These are phyloP conservation scores for Stegodyphus mimosarum DNA, from an alignment of 1,140 invertebrate genomes.

Conservation along the genomic window DNA sequence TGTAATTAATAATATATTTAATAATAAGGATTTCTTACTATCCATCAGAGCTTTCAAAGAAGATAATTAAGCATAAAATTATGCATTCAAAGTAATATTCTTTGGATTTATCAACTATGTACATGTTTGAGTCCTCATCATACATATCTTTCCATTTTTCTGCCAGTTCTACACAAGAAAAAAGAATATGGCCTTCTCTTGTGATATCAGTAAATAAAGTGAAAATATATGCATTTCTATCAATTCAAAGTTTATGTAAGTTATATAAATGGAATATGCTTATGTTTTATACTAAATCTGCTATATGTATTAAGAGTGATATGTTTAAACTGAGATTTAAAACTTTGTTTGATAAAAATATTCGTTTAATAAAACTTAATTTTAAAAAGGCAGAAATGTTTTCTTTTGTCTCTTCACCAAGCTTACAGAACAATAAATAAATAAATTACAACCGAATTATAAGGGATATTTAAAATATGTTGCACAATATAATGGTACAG, in stretches of 20 bases:
- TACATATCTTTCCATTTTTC: conserved; percentile 56
- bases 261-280: conserved; percentile 37
- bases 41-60: conserved; percentile 46
- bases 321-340: neutral
- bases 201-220: conserved; percentile 48
- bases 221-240: conserved; percentile 37
- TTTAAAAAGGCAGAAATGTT: neutral
- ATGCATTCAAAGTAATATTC: conserved; percentile 50
- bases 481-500: no score
- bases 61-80: conserved; percentile 7
- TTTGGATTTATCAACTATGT: neutral
- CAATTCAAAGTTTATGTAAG: conserved; percentile 47
- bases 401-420: neutral
- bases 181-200: conserved; percentile 37
- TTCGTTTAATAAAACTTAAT: conserved; percentile 48
- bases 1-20: neutral
- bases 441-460: no score
- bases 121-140: conserved; percentile 10
- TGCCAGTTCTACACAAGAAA: conserved; percentile 22
- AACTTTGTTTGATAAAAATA: conserved; percentile 30
- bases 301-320: conserved; percentile 17
- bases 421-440: no score
- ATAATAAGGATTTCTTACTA: conserved; percentile 33
- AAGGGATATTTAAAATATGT: no score
- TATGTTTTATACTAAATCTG: conserved; percentile 54